Evolutionary conservation across 2,888 invertebrate genomes (phyloP).

Genomic region (Chaetogeoica ovagalla): DNA sequence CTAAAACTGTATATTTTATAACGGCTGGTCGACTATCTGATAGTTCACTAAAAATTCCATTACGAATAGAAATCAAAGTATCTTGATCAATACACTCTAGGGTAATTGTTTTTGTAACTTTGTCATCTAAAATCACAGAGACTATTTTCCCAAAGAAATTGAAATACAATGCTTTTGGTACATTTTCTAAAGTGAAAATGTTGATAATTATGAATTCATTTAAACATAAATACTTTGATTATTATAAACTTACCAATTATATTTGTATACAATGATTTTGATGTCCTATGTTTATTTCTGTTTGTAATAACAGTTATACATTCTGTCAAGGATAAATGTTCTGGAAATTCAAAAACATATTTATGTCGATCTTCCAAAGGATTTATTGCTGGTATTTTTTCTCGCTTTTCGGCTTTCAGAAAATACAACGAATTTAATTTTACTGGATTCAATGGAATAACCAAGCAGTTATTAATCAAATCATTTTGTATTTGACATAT

Average conservation of each 20-base stretch:
- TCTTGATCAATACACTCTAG: slow-evolving; percentile 26
- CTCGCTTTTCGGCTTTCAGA: slow-evolving; percentile 36
- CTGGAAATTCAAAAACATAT: slow-evolving; percentile 35
- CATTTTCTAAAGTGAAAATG: slow-evolving; percentile 25
- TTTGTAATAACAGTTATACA: slow-evolving; percentile 37
- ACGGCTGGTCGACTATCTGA: slow-evolving; percentile 12
- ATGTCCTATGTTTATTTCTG: slow-evolving; percentile 39
- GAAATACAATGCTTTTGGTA: slow-evolving; percentile 15
- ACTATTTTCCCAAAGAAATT: slow-evolving; percentile 34
- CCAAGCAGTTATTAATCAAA: slow-evolving; percentile 12
- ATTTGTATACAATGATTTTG: slow-evolving; percentile 33
- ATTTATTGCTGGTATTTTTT: slow-evolving; percentile 21
- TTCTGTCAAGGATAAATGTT: slow-evolving; percentile 12
- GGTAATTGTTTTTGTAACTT: slow-evolving; percentile 21
- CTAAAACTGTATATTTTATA: slow-evolving; percentile 26
- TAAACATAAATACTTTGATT: background rate
- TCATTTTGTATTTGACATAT: slow-evolving; percentile 32
- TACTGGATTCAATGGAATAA: slow-evolving; percentile 37
- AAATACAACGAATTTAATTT: slow-evolving; percentile 45
- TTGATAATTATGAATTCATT: background rate
- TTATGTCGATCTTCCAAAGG: slow-evolving; percentile 23
- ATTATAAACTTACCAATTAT: slow-evolving; percentile 20
- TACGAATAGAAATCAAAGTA: slow-evolving; percentile 36
- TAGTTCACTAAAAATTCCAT: slow-evolving; percentile 37
- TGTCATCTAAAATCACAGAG: slow-evolving; percentile 22